Percentiles rank a stretch among this genome's conserved stretches.
Evolutionary conservation across 37 sponge, comb jelly and placozoan genomes (phyloP).

Genomic region (Axinella damicornis): DNA sequence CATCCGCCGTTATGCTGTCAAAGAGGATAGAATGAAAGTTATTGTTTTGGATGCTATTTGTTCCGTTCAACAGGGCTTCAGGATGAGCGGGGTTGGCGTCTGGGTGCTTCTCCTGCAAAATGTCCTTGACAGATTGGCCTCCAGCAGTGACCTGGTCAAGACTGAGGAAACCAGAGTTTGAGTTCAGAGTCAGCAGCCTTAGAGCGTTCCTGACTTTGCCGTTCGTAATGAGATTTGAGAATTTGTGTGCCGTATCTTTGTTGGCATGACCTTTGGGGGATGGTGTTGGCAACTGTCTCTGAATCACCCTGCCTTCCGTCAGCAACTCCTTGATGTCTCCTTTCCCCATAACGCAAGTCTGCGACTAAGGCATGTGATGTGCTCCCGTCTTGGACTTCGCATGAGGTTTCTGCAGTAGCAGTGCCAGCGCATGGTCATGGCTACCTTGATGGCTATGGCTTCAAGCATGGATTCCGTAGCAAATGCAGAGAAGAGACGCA

Average conservation of each 20-base stretch:
- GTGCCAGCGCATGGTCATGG: conserved; percentile 24
- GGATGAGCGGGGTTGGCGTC: conserved; percentile 8
- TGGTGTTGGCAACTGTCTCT: conserved; percentile 7
- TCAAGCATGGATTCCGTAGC: too few species aligned
- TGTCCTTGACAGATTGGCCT: conserved; percentile 14
- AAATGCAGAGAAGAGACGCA: too few species aligned
- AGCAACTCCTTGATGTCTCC: conserved; percentile 21
- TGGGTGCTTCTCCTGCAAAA: conserved; percentile 34
- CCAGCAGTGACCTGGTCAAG: conserved; percentile 4
- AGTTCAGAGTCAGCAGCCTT: neutral
- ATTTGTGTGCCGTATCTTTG: conserved; percentile 13
- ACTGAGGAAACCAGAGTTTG: neutral
- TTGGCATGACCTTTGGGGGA: neutral
- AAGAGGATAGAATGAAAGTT: conserved; percentile 24
- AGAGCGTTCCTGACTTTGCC: conserved; percentile 52
- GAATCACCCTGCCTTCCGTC: conserved; percentile 11
- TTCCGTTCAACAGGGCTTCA: conserved; percentile 12
- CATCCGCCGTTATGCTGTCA: conserved; percentile 35
- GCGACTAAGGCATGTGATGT: conserved; percentile 19
- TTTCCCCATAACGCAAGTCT: conserved; percentile 12
- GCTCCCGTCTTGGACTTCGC: conserved; percentile 28
- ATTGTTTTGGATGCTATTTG: neutral
- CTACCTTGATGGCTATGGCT: conserved; percentile 9
- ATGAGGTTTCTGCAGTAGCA: conserved; percentile 32
- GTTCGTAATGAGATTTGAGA: conserved; percentile 43